phyloP scores from a whole-genome alignment of 2,113 vertebrate species.

The Oreochromis niloticus region DNA sequence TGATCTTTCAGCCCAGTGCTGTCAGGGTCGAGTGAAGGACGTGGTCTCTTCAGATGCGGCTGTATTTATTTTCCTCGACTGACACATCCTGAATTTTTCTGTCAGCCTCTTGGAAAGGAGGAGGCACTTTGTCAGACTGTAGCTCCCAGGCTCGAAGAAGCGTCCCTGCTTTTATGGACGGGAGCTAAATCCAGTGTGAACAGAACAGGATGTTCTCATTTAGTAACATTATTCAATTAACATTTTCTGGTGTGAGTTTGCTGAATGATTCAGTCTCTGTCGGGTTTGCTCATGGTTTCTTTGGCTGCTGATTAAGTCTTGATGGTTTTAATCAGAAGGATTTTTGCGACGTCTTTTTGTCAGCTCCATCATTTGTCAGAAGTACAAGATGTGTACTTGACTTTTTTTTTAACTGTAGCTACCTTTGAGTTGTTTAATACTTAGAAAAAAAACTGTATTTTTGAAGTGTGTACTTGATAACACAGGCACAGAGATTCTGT shows the following conservation, averaged over 20 bases:
- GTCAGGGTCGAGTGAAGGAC: constrained; percentile 41
- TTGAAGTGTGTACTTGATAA: not conserved
- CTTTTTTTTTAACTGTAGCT: not conserved
- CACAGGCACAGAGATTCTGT: not conserved
- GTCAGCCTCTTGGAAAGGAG: not conserved
- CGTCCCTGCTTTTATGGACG: not conserved
- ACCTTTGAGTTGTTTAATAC: not conserved
- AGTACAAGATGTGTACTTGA: not conserved
- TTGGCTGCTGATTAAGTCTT: not conserved
- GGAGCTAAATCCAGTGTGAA: not conserved
- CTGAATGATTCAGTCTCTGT: constrained; percentile 11
- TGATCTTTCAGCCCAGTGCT: constrained; percentile 27
- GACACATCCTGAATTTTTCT: constrained; percentile 13
- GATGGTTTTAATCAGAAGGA: not conserved
- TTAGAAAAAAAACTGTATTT: not conserved
- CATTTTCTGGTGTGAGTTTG: constrained; percentile 2
- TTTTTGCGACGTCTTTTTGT: not conserved
- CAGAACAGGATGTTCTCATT: constrained; percentile 13
- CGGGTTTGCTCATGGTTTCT: not conserved
- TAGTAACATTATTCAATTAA: not conserved
- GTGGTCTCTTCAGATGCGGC: constrained; percentile 8
- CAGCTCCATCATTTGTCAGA: not conserved
- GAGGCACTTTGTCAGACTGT: constrained; percentile 11
- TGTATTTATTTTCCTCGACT: constrained; percentile 13
- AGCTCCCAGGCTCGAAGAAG: not conserved